A percentile compares a stretch with the other conserved stretches of the same genome.
These are phyloP conservation scores for Ptilodon capucinus DNA, from an alignment of 2,888 invertebrate species.

Conservation along the genomic window DNA sequence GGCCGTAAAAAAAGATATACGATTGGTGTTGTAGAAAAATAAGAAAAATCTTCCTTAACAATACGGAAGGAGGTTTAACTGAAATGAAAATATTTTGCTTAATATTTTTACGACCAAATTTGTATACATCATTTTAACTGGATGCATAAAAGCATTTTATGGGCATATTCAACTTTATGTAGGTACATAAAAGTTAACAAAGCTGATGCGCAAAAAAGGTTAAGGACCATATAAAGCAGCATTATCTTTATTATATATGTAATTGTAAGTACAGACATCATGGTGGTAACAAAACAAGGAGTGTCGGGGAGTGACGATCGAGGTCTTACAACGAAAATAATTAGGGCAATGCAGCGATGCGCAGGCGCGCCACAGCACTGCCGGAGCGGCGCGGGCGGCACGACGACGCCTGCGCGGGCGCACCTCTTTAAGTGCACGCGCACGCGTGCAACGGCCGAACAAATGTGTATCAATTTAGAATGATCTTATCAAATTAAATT, in stretches of 20 bases:
- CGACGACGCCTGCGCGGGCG: slow-evolving; percentile 9
- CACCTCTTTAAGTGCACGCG: slow-evolving; percentile 28
- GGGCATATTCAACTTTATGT: slow-evolving; percentile 4
- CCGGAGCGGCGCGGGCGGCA: slow-evolving; percentile 6
- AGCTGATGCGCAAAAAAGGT: slow-evolving; percentile 10
- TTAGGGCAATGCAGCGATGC: slow-evolving; percentile 32
- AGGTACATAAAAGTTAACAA: slow-evolving; percentile 13
- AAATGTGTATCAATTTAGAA: slow-evolving; percentile 31
- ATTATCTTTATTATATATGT: not conserved
- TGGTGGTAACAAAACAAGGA: slow-evolving; percentile 14
- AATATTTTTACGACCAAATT: not conserved
- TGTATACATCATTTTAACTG: slow-evolving; percentile 12
- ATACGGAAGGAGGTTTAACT: not conserved
- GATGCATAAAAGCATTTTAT: slow-evolving; percentile 14
- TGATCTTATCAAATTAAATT: slow-evolving; percentile 22
- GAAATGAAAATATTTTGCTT: not conserved
- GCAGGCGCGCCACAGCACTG: slow-evolving; percentile 16
- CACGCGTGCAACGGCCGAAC: slow-evolving; percentile 28
- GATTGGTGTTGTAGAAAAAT: not conserved
- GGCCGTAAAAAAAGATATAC: not conserved
- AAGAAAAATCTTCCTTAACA: not conserved
- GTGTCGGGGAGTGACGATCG: slow-evolving; percentile 14
- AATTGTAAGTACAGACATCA: not conserved
- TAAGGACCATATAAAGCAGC: slow-evolving; percentile 10
- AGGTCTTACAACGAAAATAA: slow-evolving; percentile 36